Base-by-base conservation (phyloP, 2,888 invertebrate genomes). In the Sylvicola fuscatus region DNA sequence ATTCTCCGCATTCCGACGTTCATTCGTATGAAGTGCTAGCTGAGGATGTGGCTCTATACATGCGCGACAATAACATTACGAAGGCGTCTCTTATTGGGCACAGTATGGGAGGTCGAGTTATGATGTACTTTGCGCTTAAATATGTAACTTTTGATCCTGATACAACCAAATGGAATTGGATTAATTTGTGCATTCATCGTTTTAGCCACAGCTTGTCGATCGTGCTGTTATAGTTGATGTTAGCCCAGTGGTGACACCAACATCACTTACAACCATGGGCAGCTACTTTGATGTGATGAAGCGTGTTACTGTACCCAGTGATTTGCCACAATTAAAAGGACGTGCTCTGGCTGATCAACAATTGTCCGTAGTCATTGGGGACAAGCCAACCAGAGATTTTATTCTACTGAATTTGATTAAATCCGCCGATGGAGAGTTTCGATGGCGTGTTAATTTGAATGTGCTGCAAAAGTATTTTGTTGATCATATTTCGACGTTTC, bases 21-120 rank as follows among this genome's bases (percentile, higher is more conserved):
- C 80, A 87, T 58, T 68, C 65, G 15, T 92, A 89, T 50, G 56
- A 64, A 8, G 66, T 71, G 29, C 70, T 92, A 66, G 37, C 37
- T 4, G 64, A 62, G 36, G 95, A 95, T 57, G 49, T 92, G 3
- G 52, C 66, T 8, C 59, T 65, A 30, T 62, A 86, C 29, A 56
- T 82, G 40, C 63, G 70, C 44, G 68, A 72, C 42, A 53, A 74
- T 32, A 61, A 66, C 13, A 61, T 84, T 32, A 51, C 65, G 0
- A 73, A 72, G 52, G 70, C 73, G 2, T 62, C 73, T 3, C 49
- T 87, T 13, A 55, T 95, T 47, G 93, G 93, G 0, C 93, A 95
- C 55, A 90, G 90, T 45, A 89, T 95, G 89, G 93, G 93, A 14
- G 95, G 93, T n/a, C 72, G 87, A 41, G 70, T 83, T 6, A 77